Evolutionary conservation across 2,797 vertebrate species (phyloP).

Genomic region (Schizopygopsis malacanthus): DNA sequence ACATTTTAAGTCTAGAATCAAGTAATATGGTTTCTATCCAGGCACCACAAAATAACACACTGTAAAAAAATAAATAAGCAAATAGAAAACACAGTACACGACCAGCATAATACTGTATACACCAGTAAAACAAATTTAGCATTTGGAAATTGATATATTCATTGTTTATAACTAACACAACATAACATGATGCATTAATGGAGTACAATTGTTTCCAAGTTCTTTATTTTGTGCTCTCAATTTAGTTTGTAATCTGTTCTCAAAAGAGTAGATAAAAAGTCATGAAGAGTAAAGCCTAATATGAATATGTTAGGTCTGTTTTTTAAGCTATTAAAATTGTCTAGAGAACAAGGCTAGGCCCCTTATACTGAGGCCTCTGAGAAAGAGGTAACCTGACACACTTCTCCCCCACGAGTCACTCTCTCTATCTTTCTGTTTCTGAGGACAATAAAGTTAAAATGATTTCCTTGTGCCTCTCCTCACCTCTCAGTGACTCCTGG

Average conservation of each 20-base stretch:
- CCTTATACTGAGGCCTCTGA: background rate
- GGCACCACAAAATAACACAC: background rate
- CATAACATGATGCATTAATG: background rate
- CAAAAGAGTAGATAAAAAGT: background rate
- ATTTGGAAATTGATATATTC: background rate
- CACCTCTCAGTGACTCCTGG: slow-evolving; percentile 80
- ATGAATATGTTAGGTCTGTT: background rate
- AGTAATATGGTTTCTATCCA: background rate
- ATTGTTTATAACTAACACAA: background rate
- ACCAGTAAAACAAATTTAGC: background rate
- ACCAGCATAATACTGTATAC: background rate
- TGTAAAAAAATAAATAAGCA: background rate
- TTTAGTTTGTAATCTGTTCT: background rate
- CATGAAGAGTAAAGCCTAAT: background rate
- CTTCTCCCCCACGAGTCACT: background rate
- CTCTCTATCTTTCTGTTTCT: slow-evolving; percentile 31
- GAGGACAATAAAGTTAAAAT: slow-evolving; percentile 75
- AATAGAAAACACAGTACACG: background rate
- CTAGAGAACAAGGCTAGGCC: background rate
- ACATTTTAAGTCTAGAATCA: slow-evolving; percentile 10
- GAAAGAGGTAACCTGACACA: slow-evolving; percentile 33
- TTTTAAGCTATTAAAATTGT: slow-evolving; percentile 20
- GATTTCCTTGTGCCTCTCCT: slow-evolving; percentile 75
- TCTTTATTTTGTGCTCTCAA: background rate
- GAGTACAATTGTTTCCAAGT: background rate